These are phyloP conservation scores for Neogobius melanostomus DNA, from an alignment of 2,113 vertebrate genomes.

Conservation along the genomic window DNA sequence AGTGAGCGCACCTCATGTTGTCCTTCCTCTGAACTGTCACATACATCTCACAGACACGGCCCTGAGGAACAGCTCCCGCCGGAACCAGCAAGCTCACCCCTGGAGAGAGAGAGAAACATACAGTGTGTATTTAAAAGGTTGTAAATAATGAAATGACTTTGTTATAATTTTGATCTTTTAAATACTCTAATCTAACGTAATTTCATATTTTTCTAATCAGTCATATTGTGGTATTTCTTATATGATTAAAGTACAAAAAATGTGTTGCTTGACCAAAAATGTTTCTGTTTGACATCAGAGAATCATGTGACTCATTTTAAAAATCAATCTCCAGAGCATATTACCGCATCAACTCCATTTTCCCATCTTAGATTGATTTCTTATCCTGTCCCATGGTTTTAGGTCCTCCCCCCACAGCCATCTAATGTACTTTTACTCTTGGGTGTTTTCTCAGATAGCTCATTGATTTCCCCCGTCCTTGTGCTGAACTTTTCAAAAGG, in stretches of 20 bases:
- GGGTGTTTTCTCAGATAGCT: conserved; percentile 49
- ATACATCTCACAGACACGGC: conserved; percentile 97
- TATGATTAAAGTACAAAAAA: no score
- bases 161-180: no score
- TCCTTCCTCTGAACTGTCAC: conserved; percentile 98
- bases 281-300: conserved; percentile 28
- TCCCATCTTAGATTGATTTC: conserved; percentile 64
- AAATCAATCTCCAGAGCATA: conserved; percentile 62
- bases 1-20: conserved; percentile 87
- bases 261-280: neutral
- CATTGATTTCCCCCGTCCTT: conserved; percentile 74
- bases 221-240: no score
- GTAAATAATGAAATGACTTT: no score
- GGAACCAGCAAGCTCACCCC: conserved; percentile 97
- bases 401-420: conserved; percentile 6
- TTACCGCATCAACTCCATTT: conserved; percentile 54
- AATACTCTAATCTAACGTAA: no score
- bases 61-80: conserved; percentile 93
- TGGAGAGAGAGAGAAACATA: conserved; percentile 63
- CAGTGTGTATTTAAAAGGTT: neutral
- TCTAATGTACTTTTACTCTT: conserved; percentile 17
- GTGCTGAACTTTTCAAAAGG: conserved; percentile 66
- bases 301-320: conserved; percentile 55
- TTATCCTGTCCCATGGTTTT: conserved; percentile 46
- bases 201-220: no score